Percentiles rank a stretch among this genome's conserved stretches.
Evolutionary conservation across 2,888 invertebrate species (phyloP).

Genomic region (Coleophora deauratella): DNA sequence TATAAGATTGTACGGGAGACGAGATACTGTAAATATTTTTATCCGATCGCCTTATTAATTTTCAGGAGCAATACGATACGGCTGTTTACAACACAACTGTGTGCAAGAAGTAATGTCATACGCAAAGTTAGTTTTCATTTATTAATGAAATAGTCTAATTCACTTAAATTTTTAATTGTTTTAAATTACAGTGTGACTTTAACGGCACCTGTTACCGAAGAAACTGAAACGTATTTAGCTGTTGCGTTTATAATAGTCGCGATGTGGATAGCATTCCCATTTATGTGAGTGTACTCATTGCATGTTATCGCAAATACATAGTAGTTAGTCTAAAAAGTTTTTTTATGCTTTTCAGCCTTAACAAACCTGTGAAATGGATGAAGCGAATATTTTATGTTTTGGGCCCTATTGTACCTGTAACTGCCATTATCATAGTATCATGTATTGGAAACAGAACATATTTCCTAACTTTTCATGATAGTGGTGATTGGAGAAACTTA

Average conservation of each 20-base stretch:
- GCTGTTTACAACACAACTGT: constrained; percentile 15
- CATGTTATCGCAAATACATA: no score
- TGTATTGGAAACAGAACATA: constrained; percentile 27
- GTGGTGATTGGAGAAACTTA: constrained; percentile 34
- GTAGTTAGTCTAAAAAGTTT: no score
- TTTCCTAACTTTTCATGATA: constrained; percentile 22
- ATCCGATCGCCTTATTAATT: constrained; percentile 5
- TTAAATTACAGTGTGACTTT: constrained; percentile 42
- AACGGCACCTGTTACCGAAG: constrained; percentile 38
- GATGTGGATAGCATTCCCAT: constrained; percentile 49
- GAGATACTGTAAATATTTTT: no score
- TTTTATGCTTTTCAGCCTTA: constrained; percentile 38
- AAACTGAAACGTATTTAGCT: constrained; percentile 47
- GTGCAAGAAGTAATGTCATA: constrained; percentile 31
- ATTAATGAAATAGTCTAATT: background rate
- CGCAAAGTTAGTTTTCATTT: background rate
- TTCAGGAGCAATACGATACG: constrained; percentile 22
- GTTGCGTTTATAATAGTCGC: constrained; percentile 39
- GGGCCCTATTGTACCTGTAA: constrained; percentile 31
- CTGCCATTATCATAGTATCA: constrained; percentile 27
- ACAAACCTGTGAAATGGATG: constrained; percentile 50
- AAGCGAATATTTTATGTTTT: constrained; percentile 43
- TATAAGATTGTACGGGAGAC: no score
- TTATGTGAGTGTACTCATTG: constrained; percentile 41
- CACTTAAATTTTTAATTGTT: no score